phyloP scores from a whole-genome alignment of 2,113 vertebrate species.

The Actenoides lindsayi region DNA sequence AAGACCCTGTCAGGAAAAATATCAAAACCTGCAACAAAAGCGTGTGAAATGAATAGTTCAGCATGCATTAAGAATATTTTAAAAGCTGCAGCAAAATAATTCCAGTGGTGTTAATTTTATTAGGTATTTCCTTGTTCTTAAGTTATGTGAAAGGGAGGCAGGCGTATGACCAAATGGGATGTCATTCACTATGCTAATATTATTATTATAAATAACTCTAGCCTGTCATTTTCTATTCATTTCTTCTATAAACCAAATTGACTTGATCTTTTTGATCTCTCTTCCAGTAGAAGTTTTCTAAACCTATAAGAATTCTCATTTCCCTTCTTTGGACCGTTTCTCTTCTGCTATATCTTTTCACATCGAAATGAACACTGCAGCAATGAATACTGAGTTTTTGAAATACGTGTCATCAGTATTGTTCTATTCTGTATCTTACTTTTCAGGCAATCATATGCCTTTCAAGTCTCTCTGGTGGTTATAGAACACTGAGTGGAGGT shows the following conservation, averaged over 20 bases:
- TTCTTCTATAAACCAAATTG: background rate
- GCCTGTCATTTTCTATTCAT: background rate
- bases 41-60: background rate
- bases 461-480: background rate
- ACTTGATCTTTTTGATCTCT: background rate
- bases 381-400: background rate
- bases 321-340: background rate
- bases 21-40: background rate
- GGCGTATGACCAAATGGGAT: background rate
- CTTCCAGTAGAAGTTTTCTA: background rate
- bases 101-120: constrained; percentile 24
- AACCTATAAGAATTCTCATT: background rate
- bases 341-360: background rate
- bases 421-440: background rate
- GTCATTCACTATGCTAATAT: background rate
- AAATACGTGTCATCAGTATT: background rate
- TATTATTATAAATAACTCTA: background rate
- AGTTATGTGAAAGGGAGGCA: background rate
- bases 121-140: background rate
- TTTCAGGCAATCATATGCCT: background rate
- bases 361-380: background rate
- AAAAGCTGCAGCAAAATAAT: background rate
- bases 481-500: background rate
- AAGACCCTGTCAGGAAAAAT: background rate
- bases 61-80: background rate